Evolutionary conservation across 2,797 vertebrate species (phyloP).

Genomic region (Balearica regulorum): DNA sequence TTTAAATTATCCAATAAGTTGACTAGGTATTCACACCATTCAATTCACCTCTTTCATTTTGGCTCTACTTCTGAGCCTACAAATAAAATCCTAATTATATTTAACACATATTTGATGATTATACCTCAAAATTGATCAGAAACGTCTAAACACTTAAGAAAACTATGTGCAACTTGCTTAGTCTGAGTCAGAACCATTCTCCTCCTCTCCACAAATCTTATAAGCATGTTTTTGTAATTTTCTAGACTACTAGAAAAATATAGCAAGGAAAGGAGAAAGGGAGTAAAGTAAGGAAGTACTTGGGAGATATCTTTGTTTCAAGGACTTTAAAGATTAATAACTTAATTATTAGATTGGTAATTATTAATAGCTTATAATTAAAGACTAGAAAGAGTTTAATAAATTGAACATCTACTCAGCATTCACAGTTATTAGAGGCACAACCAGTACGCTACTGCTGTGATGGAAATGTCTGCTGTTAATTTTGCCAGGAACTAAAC

Average conservation of each 20-base stretch:
- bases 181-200: neutral
- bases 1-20: neutral
- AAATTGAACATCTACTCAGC: neutral
- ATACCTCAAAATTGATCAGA: neutral
- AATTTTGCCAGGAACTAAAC: neutral
- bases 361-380: neutral
- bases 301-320: neutral
- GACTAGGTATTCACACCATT: neutral
- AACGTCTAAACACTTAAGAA: neutral
- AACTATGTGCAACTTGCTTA: neutral
- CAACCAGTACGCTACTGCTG: neutral
- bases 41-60: neutral
- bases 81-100: neutral
- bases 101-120: neutral
- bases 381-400: neutral
- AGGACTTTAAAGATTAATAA: neutral
- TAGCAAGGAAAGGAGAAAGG: neutral
- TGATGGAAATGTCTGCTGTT: neutral
- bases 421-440: neutral
- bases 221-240: neutral
- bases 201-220: neutral
- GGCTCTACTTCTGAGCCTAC: neutral
- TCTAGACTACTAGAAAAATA: neutral
- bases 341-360: neutral
- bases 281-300: neutral